Conservation (phyloP, 2,888 invertebrate genomes). For the Pandemis cinnamomeana region DNA sequence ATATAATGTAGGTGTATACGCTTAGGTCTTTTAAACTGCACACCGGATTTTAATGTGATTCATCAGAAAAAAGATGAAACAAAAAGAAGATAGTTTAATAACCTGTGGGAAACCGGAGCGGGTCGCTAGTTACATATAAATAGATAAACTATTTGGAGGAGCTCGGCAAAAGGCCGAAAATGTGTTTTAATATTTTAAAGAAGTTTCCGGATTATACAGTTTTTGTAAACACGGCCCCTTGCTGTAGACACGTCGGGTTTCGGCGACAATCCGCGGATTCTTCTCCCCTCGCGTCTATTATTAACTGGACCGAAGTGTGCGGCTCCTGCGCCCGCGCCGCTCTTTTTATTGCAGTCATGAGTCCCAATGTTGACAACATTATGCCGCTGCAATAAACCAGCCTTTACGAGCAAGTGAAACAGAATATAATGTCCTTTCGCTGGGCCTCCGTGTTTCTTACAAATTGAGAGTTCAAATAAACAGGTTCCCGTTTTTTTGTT, state of each 20-base stretch:
- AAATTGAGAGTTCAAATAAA: conserved; percentile 19
- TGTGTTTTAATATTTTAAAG: neutral
- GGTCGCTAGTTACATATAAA: no score
- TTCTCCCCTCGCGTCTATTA: conserved; percentile 23
- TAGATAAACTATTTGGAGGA: no score
- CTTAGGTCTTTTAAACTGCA: no score
- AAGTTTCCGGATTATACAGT: neutral
- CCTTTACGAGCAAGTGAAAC: conserved; percentile 1
- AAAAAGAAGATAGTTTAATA: no score
- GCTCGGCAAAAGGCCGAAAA: no score
- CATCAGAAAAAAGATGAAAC: no score
- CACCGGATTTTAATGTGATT: no score
- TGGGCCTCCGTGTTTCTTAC: conserved; percentile 3
- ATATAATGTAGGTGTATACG: no score
- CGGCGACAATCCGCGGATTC: conserved; percentile 33
- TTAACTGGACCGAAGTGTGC: conserved; percentile 8
- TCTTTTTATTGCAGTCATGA: conserved; percentile 8
- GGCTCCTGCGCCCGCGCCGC: neutral
- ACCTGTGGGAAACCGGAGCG: no score
- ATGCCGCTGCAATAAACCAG: neutral
- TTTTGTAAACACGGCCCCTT: conserved; percentile 10
- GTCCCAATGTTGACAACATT: neutral
- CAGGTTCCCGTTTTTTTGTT: conserved; percentile 18
- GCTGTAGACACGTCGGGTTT: neutral
- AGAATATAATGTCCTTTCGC: neutral